Base-by-base conservation (phyloP, 2,888 invertebrate genomes). In the Dendrolimus pini region DNA sequence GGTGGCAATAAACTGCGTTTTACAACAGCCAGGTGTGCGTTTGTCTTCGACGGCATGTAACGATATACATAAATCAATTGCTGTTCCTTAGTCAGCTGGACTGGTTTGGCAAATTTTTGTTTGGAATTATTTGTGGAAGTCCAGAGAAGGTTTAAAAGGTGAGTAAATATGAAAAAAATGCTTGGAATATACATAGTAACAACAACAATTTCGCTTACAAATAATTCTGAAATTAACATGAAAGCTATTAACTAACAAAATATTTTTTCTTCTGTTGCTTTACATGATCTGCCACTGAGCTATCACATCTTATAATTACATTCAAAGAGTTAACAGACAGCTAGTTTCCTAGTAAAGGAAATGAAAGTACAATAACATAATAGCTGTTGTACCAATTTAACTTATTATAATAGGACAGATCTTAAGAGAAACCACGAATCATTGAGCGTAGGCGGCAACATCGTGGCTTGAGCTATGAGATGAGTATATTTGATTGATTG, bases 391-490 rank as follows among this genome's bases (percentile, higher is more conserved):
- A 47, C 47, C 47, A 47, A 47, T 47, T 47, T 47, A 47, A 47
- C 47, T 47, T 54, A 41, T 54, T 41, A 54, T 54, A 41, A 54
- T 54, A 41, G 54, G 12, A 57, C 54, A 57, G 42, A 18, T 41
- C 12, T 41, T 58, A 62, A 66, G 68, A 69, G 71, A 75, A 76
- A 72, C 65, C 68, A 71, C 78, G 74, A 81, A 69, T 81, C 78
- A 79, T 75, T 66, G 65, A 18, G 57, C 62, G 81, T 81, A 78
- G 81, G 81, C 77, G 80, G 65, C 58, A 65, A 59, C 47, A 12
- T 12, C 30, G 30, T 47, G 47, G 47, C 47, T 9, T 47, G 12
- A 47, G 9, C 47, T 10, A 9, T 47, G 47, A 8, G 47, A 47
- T 47, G 47, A 47, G 47, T 47, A 47, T 47, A 12, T 12, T 47